phyloP scores from a whole-genome alignment of 2,797 vertebrate species.

The Trachops cirrhosus region DNA sequence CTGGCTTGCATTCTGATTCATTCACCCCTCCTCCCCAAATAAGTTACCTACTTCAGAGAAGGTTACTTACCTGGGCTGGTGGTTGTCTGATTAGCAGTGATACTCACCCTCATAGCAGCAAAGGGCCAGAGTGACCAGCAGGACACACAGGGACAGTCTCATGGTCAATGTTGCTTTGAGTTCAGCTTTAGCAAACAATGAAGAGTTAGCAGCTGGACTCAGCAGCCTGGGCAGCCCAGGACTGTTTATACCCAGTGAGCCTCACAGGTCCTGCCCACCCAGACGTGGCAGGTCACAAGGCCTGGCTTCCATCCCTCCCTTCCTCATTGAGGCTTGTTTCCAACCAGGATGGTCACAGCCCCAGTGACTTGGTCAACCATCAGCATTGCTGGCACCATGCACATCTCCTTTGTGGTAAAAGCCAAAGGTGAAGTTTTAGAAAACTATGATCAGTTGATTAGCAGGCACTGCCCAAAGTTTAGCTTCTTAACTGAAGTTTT shows the following conservation, averaged over 20 bases:
- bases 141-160: neutral
- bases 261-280: neutral
- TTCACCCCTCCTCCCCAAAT: no score
- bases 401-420: accelerated
- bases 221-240: neutral
- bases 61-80: neutral
- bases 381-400: neutral
- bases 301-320: neutral
- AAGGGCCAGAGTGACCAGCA: neutral
- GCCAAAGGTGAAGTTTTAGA: neutral
- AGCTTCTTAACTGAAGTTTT: neutral
- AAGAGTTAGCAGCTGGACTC: neutral
- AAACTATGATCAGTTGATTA: no score
- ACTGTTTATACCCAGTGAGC: neutral
- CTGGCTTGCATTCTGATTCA: no score
- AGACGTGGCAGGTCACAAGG: neutral
- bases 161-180: neutral
- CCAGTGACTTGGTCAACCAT: accelerated
- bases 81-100: neutral
- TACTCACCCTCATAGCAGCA: neutral
- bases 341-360: accelerated
- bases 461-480: neutral
- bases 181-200: neutral
- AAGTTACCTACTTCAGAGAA: neutral
- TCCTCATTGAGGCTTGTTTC: accelerated